These are phyloP conservation scores for Euura lappo DNA, from an alignment of 1,140 invertebrate species.

Conservation along the genomic window DNA sequence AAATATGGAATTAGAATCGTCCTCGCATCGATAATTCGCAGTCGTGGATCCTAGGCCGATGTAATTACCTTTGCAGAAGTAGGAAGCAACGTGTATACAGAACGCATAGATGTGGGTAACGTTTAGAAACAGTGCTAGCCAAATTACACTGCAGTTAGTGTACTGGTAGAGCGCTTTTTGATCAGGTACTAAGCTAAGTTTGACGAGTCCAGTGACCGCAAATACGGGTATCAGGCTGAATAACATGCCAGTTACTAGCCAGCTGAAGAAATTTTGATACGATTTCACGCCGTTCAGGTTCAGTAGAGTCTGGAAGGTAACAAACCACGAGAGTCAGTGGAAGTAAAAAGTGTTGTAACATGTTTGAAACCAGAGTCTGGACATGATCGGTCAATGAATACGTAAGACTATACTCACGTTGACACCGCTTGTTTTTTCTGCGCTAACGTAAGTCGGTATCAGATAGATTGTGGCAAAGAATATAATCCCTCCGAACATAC, in stretches of 20 bases:
- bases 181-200: conserved; percentile 42
- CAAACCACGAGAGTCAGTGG: neutral
- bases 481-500: neutral
- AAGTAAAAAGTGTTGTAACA: conserved; percentile 1
- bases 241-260: conserved; percentile 48
- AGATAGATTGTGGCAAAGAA: neutral
- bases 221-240: conserved; percentile 46
- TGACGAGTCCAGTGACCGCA: conserved; percentile 47
- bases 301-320: conserved; percentile 49
- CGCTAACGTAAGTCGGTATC: neutral
- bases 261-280: conserved; percentile 50
- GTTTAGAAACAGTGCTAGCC: conserved; percentile 48
- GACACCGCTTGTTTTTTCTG: neutral
- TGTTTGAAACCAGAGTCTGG: neutral
- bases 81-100: conserved; percentile 54
- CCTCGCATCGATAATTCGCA: neutral
- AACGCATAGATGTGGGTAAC: conserved; percentile 47
- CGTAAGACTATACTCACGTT: neutral
- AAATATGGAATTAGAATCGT: conserved; percentile 10
- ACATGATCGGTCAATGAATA: too few relatives aligned
- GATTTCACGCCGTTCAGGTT: conserved; percentile 53
- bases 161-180: conserved; percentile 49
- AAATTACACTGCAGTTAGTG: conserved; percentile 53
- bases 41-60: neutral
- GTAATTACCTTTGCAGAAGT: conserved; percentile 48